Evolutionary conservation across 2,797 vertebrate species (phyloP).

Genomic region (Acipenser oxyrinchus): DNA sequence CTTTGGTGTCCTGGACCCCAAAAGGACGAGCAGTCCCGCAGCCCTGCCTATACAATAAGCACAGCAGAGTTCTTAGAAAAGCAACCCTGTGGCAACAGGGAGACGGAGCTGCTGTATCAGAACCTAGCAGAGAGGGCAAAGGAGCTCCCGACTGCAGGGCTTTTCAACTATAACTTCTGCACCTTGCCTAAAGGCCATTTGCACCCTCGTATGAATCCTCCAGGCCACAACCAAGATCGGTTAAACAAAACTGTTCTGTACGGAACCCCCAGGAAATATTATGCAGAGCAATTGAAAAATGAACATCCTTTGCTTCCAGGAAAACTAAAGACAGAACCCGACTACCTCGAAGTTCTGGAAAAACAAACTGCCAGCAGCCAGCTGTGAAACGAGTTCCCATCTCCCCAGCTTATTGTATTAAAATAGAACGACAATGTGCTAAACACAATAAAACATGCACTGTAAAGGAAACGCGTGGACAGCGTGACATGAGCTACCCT

Average conservation of each 20-base stretch:
- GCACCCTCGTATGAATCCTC: conserved; percentile 75
- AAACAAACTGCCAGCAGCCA: conserved; percentile 99
- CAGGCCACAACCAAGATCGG: conserved; percentile 81
- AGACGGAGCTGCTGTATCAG: conserved; percentile 85
- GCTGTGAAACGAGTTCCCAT: conserved; percentile 61
- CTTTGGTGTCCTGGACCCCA: conserved; percentile 69
- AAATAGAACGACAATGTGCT: conserved; percentile 10
- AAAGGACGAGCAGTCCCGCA: conserved; percentile 71
- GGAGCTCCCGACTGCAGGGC: conserved; percentile 73
- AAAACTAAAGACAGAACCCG: conserved; percentile 89
- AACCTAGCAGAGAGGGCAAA: conserved; percentile 83
- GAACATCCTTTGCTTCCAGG: conserved; percentile 84
- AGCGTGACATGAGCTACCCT: conserved; percentile 20
- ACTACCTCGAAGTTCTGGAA: conserved; percentile 99
- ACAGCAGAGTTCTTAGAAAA: conserved; percentile 84
- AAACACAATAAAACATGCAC: conserved; percentile 21
- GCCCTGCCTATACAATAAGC: conserved; percentile 85
- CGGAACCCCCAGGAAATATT: conserved; percentile 91
- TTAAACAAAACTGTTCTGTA: conserved; percentile 91
- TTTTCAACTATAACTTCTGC: conserved; percentile 90
- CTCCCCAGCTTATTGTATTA: conserved; percentile 12
- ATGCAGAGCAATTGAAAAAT: conserved; percentile 72
- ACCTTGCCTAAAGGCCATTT: conserved; percentile 94
- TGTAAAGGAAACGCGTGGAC: conserved; percentile 16
- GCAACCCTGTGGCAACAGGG: conserved; percentile 47